phyloP scores from a whole-genome alignment of 2,113 vertebrate species.

The Pitta sordida region DNA sequence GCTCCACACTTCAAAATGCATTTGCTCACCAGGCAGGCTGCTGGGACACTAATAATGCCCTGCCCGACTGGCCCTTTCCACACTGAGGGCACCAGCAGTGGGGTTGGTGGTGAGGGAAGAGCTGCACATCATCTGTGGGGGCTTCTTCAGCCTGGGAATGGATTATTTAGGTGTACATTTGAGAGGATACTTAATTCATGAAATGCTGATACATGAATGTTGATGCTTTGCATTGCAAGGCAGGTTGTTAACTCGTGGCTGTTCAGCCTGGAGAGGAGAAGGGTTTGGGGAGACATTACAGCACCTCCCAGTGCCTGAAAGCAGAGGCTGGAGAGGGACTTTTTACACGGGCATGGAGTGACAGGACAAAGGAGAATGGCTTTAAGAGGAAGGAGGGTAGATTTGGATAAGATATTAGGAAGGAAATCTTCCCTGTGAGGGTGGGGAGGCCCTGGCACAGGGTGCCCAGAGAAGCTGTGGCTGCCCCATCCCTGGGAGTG shows the following conservation, averaged over 20 bases:
- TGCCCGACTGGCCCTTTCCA: neutral
- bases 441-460: neutral
- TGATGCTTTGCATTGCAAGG: neutral
- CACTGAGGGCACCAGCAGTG: neutral
- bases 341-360: neutral
- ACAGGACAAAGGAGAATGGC: too few species aligned
- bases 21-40: neutral
- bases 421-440: neutral
- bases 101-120: neutral
- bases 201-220: neutral
- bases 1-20: neutral
- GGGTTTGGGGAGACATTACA: neutral
- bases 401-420: neutral
- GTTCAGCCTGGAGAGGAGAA: neutral
- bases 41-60: neutral
- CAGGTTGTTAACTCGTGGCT: neutral
- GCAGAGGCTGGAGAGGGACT: neutral
- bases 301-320: neutral
- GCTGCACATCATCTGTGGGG: rapidly evolving
- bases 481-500: neutral
- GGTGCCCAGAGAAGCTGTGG: neutral
- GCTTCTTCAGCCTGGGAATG: neutral
- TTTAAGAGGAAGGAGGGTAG: neutral
- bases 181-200: neutral
- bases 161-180: neutral